phyloP scores from a whole-genome alignment of 2,888 invertebrate genomes.

The Diaprepes abbreviatus region DNA sequence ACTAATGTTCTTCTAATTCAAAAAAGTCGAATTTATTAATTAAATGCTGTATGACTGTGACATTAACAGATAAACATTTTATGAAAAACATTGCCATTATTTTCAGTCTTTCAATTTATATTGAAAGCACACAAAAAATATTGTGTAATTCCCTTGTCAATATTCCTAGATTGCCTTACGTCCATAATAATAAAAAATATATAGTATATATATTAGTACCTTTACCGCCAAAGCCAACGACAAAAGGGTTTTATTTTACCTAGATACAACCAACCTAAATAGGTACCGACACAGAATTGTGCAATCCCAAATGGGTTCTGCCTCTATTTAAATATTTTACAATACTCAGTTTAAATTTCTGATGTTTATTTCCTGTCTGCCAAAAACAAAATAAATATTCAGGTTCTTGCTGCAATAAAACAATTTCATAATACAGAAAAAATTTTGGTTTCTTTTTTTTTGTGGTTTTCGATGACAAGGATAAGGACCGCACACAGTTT shows the following conservation, averaged over 20 bases:
- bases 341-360: slow-evolving; percentile 14
- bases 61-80: too few relatives aligned
- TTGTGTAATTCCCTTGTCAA: too few relatives aligned
- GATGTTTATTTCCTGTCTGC: slow-evolving; percentile 33
- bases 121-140: not conserved
- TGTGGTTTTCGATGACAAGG: not conserved
- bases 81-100: too few relatives aligned
- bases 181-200: slow-evolving; percentile 12
- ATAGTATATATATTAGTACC: slow-evolving; percentile 20
- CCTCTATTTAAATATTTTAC: slow-evolving; percentile 32
- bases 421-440: slow-evolving; percentile 9
- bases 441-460: slow-evolving; percentile 1
- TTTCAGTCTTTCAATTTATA: not conserved
- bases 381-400: not conserved
- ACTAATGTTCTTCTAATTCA: too few relatives aligned
- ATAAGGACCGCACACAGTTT: slow-evolving; percentile 9
- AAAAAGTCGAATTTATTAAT: too few relatives aligned
- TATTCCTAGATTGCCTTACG: not conserved
- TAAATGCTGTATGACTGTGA: too few relatives aligned
- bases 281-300: slow-evolving; percentile 17
- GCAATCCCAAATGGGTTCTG: slow-evolving; percentile 13
- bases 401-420: slow-evolving; percentile 21
- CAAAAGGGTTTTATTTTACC: slow-evolving; percentile 18
- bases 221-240: slow-evolving; percentile 7
- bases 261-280: slow-evolving; percentile 19